phyloP scores from a whole-genome alignment of 2,113 vertebrate species.

The Carassius auratus region DNA sequence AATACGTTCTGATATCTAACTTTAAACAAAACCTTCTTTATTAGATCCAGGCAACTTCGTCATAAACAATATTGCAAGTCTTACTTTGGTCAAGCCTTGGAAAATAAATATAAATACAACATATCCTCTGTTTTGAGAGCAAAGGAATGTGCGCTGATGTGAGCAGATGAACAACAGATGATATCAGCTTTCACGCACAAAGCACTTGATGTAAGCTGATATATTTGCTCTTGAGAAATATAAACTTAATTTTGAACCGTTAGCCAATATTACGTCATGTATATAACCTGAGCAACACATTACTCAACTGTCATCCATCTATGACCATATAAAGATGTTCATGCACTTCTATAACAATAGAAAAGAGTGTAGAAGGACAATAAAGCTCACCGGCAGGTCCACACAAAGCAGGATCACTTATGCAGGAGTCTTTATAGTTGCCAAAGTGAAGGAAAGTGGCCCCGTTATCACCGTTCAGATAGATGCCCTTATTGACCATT shows the following conservation, averaged over 20 bases:
- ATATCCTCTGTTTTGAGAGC: slow-evolving; percentile 27
- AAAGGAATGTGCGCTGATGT: slow-evolving; percentile 41
- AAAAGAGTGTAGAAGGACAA: neutral
- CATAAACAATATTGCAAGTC: slow-evolving; percentile 11
- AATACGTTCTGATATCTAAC: neutral
- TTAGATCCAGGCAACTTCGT: neutral
- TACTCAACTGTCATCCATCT: slow-evolving; percentile 8
- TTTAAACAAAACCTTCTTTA: slow-evolving; percentile 27
- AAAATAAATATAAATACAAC: slow-evolving; percentile 12
- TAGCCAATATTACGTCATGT: slow-evolving; percentile 17
- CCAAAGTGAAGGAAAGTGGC: slow-evolving; percentile 88
- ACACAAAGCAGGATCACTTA: slow-evolving; percentile 85
- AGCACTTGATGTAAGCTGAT: slow-evolving; percentile 41
- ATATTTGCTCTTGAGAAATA: slow-evolving; percentile 31
- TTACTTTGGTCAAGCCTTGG: neutral
- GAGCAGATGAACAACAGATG: slow-evolving; percentile 40
- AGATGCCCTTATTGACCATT: slow-evolving; percentile 90
- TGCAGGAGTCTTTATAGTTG: slow-evolving; percentile 85
- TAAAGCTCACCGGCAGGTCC: slow-evolving; percentile 85
- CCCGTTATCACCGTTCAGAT: slow-evolving; percentile 82
- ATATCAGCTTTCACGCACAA: slow-evolving; percentile 41
- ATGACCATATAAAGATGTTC: slow-evolving; percentile 2
- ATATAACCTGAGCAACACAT: slow-evolving; percentile 31
- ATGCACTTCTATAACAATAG: neutral
- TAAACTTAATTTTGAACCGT: slow-evolving; percentile 29